Evolutionary conservation across 2,888 invertebrate genomes (phyloP).

Genomic region (Cloeon dipterum): DNA sequence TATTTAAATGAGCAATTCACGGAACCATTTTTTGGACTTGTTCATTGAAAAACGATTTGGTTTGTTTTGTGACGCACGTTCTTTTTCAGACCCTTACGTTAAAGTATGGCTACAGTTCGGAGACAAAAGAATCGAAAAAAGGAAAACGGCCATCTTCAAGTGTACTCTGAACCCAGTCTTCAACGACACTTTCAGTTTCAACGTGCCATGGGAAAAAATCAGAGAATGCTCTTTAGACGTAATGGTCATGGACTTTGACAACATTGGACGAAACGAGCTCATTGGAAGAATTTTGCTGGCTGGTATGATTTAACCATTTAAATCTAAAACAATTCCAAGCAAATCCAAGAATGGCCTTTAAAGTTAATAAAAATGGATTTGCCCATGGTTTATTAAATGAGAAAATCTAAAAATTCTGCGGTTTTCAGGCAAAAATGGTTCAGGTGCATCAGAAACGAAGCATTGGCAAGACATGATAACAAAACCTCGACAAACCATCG

Average conservation of each 20-base stretch:
- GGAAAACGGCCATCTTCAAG: constrained; percentile 85
- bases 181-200: constrained; percentile 89
- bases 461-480: constrained; percentile 99
- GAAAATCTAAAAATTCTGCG: neutral
- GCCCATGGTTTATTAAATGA: neutral
- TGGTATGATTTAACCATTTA: constrained; percentile 30
- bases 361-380: neutral
- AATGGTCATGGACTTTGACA: constrained; percentile 94
- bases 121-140: constrained; percentile 83
- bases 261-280: constrained; percentile 79
- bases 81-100: constrained; percentile 79
- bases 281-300: constrained; percentile 83
- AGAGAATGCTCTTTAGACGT: constrained; percentile 83
- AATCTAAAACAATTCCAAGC: neutral
- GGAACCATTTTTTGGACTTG: no score
- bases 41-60: no score
- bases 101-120: constrained; percentile 94
- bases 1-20: no score
- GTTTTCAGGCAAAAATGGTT: constrained; percentile 70
- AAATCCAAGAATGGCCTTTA: no score
- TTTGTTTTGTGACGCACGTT: no score
- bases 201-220: constrained; percentile 93
- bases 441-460: constrained; percentile 86
- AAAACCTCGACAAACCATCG: constrained; percentile 84
- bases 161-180: constrained; percentile 88